Base-by-base conservation (phyloP, 1,140 invertebrate species). In the Camponotus vicinus region DNA sequence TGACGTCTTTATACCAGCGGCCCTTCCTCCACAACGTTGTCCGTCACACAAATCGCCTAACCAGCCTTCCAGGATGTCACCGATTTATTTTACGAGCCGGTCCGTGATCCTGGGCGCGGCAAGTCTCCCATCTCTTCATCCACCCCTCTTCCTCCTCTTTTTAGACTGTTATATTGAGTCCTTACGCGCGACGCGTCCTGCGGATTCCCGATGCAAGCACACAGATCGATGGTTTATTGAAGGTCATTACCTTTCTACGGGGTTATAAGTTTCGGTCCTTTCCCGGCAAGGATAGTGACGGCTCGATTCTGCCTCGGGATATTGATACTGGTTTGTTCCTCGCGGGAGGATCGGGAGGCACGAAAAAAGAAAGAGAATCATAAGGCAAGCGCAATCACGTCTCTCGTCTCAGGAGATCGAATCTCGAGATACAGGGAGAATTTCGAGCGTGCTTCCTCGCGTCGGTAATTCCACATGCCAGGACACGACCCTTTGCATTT, bases 11-110 rank as follows among this genome's bases (percentile, higher is more conserved):
- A 93, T 93, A 92, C 15, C 67, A 21, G 73, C 61, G 87, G 57
- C 64, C 69, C 86, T 80, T 70, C 73, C 76, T 70, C 69, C 40
- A 66, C 45, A 52, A 63, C 66, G 61, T 82, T 92, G 91, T 92
- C 89, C 91, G 87, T 93, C 92, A 92, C 91, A 92, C 90, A 93
- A 93, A 93, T 93, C 91, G 91, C 87, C 89, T 90, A 66, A 93
- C 91, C 91, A 92, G 90, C 85, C 92, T 92, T 87, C 85, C 87
- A 91, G 87, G 89, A 93, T 93, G 93, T 94, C 93, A 93, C 92
- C 93, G 92, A 94, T 93, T 94, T 93, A 93, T 94, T 93, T 93
- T 90, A 93, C 90, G 92, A 92, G 92, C 79, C 71, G 84, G 66
- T 82, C 85, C 71, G 52, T 80, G 69, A 49, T 82, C 69, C 79